phyloP scores from a whole-genome alignment of 2,113 vertebrate genomes.

The Salminus brasiliensis region DNA sequence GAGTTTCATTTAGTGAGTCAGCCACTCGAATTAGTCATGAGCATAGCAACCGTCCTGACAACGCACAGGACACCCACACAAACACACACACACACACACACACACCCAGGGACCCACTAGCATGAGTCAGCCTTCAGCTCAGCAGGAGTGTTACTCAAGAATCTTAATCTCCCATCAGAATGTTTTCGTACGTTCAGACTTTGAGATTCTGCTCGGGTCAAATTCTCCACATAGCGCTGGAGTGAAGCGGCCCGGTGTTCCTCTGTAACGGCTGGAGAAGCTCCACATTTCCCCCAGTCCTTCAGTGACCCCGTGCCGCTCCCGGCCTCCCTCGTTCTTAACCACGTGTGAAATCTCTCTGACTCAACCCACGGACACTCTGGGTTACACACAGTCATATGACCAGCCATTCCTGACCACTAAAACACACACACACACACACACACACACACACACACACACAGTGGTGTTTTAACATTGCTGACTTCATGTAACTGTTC shows the following conservation, averaged over 20 bases:
- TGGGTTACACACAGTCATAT: not conserved
- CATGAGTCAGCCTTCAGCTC: not conserved
- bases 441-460: not conserved
- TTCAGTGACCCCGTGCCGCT: not conserved
- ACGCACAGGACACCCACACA: constrained; percentile 10
- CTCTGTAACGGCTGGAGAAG: not conserved
- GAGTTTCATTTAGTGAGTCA: constrained; percentile 25
- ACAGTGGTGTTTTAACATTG: no score
- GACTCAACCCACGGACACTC: not conserved
- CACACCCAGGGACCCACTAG: not conserved
- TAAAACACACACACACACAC: not conserved
- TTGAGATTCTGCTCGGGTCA: not conserved
- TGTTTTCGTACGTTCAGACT: not conserved
- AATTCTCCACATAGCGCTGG: not conserved
- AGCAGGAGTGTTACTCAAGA: not conserved
- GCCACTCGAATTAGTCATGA: constrained; percentile 34
- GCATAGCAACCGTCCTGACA: constrained; percentile 32
- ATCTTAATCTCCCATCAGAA: not conserved
- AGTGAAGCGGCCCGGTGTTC: not conserved
- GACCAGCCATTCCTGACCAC: not conserved
- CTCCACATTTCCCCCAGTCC: not conserved
- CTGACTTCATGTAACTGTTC: not conserved
- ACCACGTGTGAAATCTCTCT: not conserved
- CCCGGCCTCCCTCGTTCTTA: not conserved
- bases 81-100: constrained; percentile 18